Percentiles rank a stretch among this genome's conserved stretches.
These are phyloP conservation scores for Brachionus calyciflorus DNA, from an alignment of 1,140 invertebrate genomes.

Conservation along the genomic window DNA sequence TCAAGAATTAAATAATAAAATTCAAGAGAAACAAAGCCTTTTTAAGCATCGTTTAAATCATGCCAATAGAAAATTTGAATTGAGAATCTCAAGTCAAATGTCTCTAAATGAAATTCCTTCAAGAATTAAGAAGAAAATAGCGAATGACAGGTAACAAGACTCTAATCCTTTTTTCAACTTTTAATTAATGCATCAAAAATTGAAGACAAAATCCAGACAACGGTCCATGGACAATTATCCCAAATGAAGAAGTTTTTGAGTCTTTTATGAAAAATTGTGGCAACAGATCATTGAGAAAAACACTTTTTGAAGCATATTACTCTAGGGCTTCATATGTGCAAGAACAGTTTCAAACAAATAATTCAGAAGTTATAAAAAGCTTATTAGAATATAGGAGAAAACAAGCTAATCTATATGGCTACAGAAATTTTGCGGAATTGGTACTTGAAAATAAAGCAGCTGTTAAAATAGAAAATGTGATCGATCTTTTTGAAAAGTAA, in stretches of 20 bases:
- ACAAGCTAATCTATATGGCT: conserved; percentile 75
- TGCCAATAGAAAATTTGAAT: conserved; percentile 63
- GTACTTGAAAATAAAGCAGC: conserved; percentile 94
- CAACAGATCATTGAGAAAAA: conserved; percentile 72
- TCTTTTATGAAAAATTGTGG: conserved; percentile 78
- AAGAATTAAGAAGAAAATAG: conserved; percentile 68
- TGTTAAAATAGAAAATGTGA: conserved; percentile 73
- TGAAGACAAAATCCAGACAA: conserved; percentile 60
- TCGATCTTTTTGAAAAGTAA: conserved; percentile 68
- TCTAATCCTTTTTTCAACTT: background rate
- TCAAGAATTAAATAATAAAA: conserved; percentile 50
- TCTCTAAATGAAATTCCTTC: conserved; percentile 73
- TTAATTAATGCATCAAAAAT: background rate
- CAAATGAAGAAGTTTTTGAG: conserved; percentile 70
- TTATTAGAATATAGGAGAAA: conserved; percentile 63
- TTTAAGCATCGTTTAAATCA: conserved; percentile 49
- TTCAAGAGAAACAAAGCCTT: conserved; percentile 41
- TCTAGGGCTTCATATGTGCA: conserved; percentile 68
- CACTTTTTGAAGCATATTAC: conserved; percentile 75
- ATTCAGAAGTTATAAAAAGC: conserved; percentile 60
- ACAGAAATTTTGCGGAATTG: conserved; percentile 74
- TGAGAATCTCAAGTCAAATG: conserved; percentile 68
- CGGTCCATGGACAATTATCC: conserved; percentile 64
- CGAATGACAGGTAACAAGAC: conserved; percentile 63
- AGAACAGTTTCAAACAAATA: conserved; percentile 70